Evolutionary conservation across 2,113 vertebrate genomes (phyloP), one percentile per base, ranked within the genome.

Genomic region (Malurus cyaneus): DNA sequence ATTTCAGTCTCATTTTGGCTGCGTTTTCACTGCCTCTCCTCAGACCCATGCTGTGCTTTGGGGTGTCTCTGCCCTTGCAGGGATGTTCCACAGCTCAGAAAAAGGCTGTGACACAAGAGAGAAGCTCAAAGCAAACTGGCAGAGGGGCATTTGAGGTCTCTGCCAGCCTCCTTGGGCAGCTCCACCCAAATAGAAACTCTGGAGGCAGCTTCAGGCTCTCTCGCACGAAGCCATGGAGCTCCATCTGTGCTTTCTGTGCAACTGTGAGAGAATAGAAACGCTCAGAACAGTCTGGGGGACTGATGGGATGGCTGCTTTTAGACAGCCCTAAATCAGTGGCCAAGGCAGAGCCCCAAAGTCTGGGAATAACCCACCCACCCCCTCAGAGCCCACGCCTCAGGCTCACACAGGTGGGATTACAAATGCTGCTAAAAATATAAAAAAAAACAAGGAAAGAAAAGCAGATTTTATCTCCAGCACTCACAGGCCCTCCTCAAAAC

Each of bases 221-320:
- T 29, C 31, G 72, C 77, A 57, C 28, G 1, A 86, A 74, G 24
- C 59, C 56, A 6, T 34, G 86, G 64, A 70, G 83, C 64, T 71
- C 80, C 87, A 87, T 89, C 92, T 92, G 77, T 66, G 65, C 92
- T 76, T 89, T 67, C 83, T 77, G 81, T 21, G 69, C 24, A 79
- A 12, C 42, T 62, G 86, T 1, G 9, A 83, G 57, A 25, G 70
- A 94, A 34, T 9, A 93, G 62, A 73, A 82, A 88, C 0, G 2
- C 67, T 62, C 53, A 50, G n/a, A 82, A 50, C 80, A 84, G 39
- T 2, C 70, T 64, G 16, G 2, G 34, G 47, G 34, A 93, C 31
- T 49, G 83, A 31, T 9, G 46, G 0, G 24, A 86, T 8, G 24
- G 66, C 74, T 78, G 12, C 86, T 95, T 87, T 91, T 67, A 96